Evolutionary conservation across 2,888 invertebrate species (phyloP).

Genomic region (Nemoura dubitans): DNA sequence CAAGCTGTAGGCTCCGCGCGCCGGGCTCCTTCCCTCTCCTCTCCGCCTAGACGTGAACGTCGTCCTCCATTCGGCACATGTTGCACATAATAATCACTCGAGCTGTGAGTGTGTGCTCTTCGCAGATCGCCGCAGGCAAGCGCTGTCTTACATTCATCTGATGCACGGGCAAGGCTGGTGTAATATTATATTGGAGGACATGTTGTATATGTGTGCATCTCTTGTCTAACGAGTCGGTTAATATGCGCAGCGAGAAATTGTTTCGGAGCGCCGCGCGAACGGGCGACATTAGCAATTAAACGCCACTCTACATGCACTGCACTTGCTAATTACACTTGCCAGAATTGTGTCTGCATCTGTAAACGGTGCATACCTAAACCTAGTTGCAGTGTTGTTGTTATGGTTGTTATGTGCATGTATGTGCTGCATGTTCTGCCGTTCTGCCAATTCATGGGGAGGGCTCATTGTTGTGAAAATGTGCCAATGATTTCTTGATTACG

Average conservation of each 20-base stretch:
- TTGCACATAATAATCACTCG: slow-evolving; percentile 33
- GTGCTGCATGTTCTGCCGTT: background rate
- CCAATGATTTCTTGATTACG: slow-evolving; percentile 31
- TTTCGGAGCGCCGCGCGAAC: too few species aligned
- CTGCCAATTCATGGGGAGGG: slow-evolving; percentile 16
- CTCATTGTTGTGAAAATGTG: slow-evolving; percentile 35
- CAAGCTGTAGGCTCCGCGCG: background rate
- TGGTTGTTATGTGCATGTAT: background rate
- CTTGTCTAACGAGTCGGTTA: too few species aligned
- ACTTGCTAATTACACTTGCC: too few species aligned
- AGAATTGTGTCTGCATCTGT: too few species aligned
- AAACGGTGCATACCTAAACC: too few species aligned
- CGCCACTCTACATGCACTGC: background rate
- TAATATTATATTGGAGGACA: too few species aligned
- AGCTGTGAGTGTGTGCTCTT: too few species aligned
- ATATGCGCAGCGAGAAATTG: too few species aligned
- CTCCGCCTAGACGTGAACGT: background rate
- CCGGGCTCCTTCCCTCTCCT: background rate
- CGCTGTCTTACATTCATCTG: slow-evolving; percentile 23
- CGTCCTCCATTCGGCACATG: slow-evolving; percentile 34
- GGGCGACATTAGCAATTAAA: background rate
- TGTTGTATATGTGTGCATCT: too few species aligned
- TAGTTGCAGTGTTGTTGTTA: too few species aligned
- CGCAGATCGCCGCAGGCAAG: background rate
- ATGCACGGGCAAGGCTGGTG: too few species aligned